Conservation (phyloP, 2,113 vertebrate genomes). For the Passer domesticus region DNA sequence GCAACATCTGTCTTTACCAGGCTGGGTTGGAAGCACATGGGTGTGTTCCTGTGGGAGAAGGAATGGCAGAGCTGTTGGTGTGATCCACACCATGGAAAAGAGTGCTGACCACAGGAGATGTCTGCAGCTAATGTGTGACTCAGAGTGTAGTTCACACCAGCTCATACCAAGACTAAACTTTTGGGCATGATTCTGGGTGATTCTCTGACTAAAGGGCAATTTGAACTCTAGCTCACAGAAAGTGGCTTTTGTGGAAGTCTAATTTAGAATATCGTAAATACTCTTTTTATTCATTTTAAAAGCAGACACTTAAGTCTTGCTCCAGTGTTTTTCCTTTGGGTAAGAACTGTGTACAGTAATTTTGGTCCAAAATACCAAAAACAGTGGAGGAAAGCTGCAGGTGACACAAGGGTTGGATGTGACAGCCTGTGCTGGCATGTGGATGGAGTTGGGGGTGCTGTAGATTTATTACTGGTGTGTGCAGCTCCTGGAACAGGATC, state of each 20-base stretch:
- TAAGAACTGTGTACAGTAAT: not conserved
- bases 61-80: not conserved
- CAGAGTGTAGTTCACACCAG: not conserved
- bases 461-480: not conserved
- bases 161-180: not conserved
- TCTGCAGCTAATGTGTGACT: not conserved
- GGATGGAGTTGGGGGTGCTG: not conserved
- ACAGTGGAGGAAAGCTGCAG: not conserved
- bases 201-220: not conserved
- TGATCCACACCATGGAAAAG: not conserved
- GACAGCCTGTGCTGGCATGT: not conserved
- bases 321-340: not conserved
- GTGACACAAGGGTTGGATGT: not conserved
- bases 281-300: not conserved
- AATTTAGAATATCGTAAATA: not conserved
- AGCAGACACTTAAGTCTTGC: not conserved
- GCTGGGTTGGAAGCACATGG: not conserved
- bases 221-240: not conserved
- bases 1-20: not conserved
- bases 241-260: not conserved
- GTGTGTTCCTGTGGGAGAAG: not conserved
- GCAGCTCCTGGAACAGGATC: not conserved
- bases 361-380: not conserved
- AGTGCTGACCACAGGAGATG: too few species aligned
- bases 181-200: not conserved